Evolutionary conservation across 2,113 vertebrate species (phyloP).

Genomic region (Gnathonemus longibarbis): DNA sequence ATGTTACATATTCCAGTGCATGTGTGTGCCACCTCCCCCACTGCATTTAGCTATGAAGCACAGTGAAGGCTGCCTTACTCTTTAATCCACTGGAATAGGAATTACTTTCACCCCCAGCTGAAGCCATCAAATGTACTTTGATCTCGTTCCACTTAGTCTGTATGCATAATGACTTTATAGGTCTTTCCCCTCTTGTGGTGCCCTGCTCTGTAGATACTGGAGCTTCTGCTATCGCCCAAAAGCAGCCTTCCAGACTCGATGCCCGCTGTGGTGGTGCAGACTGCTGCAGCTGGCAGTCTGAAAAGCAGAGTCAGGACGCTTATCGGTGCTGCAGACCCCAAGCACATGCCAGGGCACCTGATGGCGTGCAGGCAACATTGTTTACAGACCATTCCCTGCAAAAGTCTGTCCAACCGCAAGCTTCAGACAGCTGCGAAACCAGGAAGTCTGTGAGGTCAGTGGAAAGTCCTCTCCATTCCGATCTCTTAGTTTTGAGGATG

Average conservation of each 20-base stretch:
- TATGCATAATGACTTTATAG: background rate
- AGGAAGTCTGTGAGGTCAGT: slow-evolving; percentile 5
- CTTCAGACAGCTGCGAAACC: background rate
- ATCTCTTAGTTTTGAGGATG: background rate
- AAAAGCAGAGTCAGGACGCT: background rate
- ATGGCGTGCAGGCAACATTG: background rate
- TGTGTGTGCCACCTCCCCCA: background rate
- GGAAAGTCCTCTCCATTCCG: background rate
- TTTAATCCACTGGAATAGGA: background rate
- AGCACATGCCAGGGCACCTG: background rate
- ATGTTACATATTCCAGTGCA: background rate
- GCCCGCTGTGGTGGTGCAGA: background rate
- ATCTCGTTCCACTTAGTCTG: background rate
- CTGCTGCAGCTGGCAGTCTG: background rate
- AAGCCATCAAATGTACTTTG: background rate
- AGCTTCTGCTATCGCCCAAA: background rate
- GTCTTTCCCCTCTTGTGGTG: background rate
- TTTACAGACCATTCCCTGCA: background rate
- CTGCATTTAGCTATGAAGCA: background rate
- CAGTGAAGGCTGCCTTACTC: background rate
- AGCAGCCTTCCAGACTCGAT: background rate
- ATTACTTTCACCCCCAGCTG: background rate
- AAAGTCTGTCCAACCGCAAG: background rate
- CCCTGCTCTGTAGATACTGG: background rate
- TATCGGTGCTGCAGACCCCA: background rate